A percentile compares a stretch with the other conserved stretches of the same genome.
These are phyloP conservation scores for Iguana delicatissima DNA, from an alignment of 2,797 vertebrate species.

Conservation along the genomic window DNA sequence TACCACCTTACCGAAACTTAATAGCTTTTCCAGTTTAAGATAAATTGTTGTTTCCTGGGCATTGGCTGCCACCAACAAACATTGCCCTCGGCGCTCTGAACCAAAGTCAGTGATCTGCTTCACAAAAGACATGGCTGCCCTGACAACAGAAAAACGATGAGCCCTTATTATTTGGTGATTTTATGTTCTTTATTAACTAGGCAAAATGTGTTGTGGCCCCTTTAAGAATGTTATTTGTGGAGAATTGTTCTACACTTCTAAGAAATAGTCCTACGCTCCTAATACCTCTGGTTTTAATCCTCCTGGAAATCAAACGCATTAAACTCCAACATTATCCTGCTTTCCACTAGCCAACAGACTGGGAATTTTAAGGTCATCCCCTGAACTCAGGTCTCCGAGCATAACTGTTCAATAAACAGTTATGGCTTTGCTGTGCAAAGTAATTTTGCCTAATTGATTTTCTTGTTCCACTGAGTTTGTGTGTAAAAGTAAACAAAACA, in stretches of 20 bases:
- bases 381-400: conserved; percentile 34
- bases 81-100: neutral
- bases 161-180: neutral
- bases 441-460: conserved; percentile 50
- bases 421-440: conserved; percentile 34
- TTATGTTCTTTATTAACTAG: conserved; percentile 2
- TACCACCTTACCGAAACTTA: neutral
- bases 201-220: neutral
- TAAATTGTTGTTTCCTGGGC: neutral
- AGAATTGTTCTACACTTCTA: neutral
- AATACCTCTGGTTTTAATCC: conserved; percentile 38
- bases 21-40: neutral
- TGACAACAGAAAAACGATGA: neutral
- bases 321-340: conserved; percentile 42
- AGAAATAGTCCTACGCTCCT: conserved; percentile 2
- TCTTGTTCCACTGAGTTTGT: conserved; percentile 36
- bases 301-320: conserved; percentile 39
- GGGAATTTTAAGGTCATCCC: conserved; percentile 39
- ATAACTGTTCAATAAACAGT: conserved; percentile 43
- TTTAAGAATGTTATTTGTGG: conserved; percentile 10
- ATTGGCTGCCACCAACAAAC: neutral
- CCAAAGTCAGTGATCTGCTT: neutral
- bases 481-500: conserved; percentile 41
- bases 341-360: conserved; percentile 25
- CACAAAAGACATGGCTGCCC: too few species aligned